These are phyloP conservation scores for Meloidogyne hapla DNA, from an alignment of 1,140 invertebrate genomes.

Conservation along the genomic window DNA sequence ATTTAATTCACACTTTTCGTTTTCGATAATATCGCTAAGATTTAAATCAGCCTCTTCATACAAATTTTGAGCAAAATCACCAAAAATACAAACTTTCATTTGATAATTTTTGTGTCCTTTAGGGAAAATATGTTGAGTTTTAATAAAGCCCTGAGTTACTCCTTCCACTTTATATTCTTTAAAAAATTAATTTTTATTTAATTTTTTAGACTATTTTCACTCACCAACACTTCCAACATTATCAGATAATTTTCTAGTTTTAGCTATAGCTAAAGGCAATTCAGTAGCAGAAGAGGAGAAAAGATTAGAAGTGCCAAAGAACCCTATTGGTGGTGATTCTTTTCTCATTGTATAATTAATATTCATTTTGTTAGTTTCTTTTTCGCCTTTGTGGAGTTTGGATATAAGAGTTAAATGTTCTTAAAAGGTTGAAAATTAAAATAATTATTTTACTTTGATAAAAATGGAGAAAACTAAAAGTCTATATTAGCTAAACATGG, in stretches of 20 bases:
- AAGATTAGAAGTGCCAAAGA: neutral
- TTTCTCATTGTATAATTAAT: neutral
- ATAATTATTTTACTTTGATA: neutral
- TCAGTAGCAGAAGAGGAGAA: neutral
- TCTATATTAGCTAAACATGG: no score
- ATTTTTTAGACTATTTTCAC: neutral
- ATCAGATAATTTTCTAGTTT: constrained; percentile 1
- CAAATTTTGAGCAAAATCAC: constrained; percentile 22
- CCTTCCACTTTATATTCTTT: constrained; percentile 11
- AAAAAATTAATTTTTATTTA: neutral
- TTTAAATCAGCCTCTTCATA: constrained; percentile 17
- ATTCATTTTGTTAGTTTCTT: neutral
- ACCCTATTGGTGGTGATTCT: neutral
- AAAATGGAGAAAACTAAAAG: neutral
- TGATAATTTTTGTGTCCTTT: neutral
- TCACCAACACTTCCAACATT: constrained; percentile 13
- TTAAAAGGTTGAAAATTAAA: neutral
- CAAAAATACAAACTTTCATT: constrained; percentile 28
- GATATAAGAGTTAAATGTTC: neutral
- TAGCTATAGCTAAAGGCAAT: neutral
- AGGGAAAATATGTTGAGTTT: neutral
- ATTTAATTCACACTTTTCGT: constrained; percentile 30
- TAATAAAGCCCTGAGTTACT: neutral
- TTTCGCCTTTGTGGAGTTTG: neutral
- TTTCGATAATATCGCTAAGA: constrained; percentile 22